Percentiles rank a stretch among this genome's conserved stretches.
Conservation (phyloP, 2,113 vertebrate genomes). For the Ginglymostoma cirratum region DNA sequence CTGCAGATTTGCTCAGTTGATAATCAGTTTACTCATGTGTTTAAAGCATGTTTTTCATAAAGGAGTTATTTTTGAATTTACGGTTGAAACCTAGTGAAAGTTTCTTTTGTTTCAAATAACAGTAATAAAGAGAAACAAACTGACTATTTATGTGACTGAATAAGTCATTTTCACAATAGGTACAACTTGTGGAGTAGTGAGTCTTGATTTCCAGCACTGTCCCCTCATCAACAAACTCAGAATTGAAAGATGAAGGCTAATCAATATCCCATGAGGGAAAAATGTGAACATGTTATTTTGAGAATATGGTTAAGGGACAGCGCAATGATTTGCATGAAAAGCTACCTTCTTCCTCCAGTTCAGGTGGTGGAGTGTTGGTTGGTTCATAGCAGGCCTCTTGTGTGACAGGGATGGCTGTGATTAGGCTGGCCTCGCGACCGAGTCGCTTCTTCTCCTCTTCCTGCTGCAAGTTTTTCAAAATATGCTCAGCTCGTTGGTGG, state of each 20-base stretch:
- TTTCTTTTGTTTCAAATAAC: too few relatives aligned
- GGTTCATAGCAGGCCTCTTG: slow-evolving; percentile 96
- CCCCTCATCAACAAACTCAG: neutral
- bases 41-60: too few relatives aligned
- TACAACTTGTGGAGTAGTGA: too few relatives aligned
- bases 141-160: too few relatives aligned
- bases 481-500: slow-evolving; percentile 94
- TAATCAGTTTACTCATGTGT: too few relatives aligned
- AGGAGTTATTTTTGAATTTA: too few relatives aligned
- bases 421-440: slow-evolving; percentile 91
- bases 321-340: neutral
- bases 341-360: slow-evolving; percentile 94
- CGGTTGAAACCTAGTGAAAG: too few relatives aligned
- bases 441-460: slow-evolving; percentile 92
- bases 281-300: neutral
- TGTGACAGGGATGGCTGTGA: slow-evolving; percentile 91
- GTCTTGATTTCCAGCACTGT: too few relatives aligned
- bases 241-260: neutral
- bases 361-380: slow-evolving; percentile 82
- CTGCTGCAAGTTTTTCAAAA: slow-evolving; percentile 96
- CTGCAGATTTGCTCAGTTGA: too few relatives aligned
- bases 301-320: neutral
- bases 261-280: neutral
- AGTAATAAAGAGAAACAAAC: too few relatives aligned
- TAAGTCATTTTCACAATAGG: too few relatives aligned